Evolutionary conservation across 2,113 vertebrate genomes (phyloP).

Genomic region (Rhinoptilus africanus): DNA sequence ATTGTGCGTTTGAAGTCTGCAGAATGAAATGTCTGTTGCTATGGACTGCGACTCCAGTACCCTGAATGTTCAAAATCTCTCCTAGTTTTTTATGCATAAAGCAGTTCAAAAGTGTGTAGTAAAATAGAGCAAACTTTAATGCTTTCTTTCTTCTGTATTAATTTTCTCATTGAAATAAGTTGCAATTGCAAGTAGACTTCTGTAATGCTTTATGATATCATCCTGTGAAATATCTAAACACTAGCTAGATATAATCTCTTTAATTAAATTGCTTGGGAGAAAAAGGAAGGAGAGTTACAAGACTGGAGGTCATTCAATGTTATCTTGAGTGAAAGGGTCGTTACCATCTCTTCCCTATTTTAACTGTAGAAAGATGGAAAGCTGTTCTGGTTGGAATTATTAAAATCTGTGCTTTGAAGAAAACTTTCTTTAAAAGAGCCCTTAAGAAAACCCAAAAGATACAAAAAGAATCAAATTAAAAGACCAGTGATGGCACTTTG

Average conservation of each 20-base stretch:
- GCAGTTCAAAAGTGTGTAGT: neutral
- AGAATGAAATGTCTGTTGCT: neutral
- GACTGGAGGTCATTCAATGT: neutral
- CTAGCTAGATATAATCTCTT: neutral
- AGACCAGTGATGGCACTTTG: neutral
- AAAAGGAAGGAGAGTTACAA: neutral
- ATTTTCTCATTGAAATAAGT: neutral
- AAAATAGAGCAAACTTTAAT: neutral
- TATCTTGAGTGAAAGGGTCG: neutral
- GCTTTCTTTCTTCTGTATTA: neutral
- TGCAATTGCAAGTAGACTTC: neutral
- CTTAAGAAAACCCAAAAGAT: neutral
- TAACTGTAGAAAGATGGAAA: neutral
- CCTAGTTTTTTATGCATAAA: neutral
- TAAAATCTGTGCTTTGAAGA: neutral
- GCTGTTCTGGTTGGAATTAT: neutral
- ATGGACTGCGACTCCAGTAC: neutral
- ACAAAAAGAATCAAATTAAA: neutral
- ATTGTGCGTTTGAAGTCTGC: neutral
- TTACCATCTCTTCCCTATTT: neutral
- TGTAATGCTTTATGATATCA: neutral
- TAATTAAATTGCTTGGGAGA: neutral
- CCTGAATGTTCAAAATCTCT: neutral
- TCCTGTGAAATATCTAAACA: neutral
- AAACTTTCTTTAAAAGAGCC: neutral